Base-by-base conservation (phyloP, 2,888 invertebrate species). In the Drosophila phalerata region DNA sequence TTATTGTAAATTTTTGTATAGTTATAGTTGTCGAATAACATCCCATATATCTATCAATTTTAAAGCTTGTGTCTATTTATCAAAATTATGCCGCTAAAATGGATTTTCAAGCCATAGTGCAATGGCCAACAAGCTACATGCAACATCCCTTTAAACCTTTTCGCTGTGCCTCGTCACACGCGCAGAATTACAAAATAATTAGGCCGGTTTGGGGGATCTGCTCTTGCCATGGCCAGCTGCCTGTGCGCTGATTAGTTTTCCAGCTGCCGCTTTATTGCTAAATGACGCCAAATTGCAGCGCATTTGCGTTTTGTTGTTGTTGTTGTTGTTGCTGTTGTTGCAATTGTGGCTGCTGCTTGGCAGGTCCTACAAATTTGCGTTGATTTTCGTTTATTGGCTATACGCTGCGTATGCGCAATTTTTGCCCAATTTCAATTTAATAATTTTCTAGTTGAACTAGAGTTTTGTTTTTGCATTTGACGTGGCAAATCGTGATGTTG, bases 141-240 rank as follows among this genome's bases (percentile, higher is more conserved):
- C 38, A 30, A 10, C 43, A 17, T 19, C 2, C 32, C 10, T 19
- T 38, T 37, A 17, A 30, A 37, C 13, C 15, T 28, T 11, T 13
- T 5, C 17, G 22, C 13, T 17, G 13, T 13, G 15, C 17, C 43
- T 34, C 40, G 62, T 53, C 60, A 42, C 15, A 43, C 40, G 70
- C 65, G 56, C 65, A 57, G 68, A 80, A 80, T 80, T 84, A 72
- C 77, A 83, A 83, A 81, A 81, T 84, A 84, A 85, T 84, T 81
- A 79, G 86, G 62, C 69, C 43, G 30, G 25, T 17, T 45, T 47
- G 15, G 56, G 51, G 63, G 13, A 58, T 22, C 43, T 55, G 73
- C 15, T 45, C 47, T 51, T 61, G 61, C 42, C 61, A 53, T 42
- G 40, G 22, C 25, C 40, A 25, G 49, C 25, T 56, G 56, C 55